Conservation (phyloP, 1,140 invertebrate species). For the Neotoxoptera formosana region DNA sequence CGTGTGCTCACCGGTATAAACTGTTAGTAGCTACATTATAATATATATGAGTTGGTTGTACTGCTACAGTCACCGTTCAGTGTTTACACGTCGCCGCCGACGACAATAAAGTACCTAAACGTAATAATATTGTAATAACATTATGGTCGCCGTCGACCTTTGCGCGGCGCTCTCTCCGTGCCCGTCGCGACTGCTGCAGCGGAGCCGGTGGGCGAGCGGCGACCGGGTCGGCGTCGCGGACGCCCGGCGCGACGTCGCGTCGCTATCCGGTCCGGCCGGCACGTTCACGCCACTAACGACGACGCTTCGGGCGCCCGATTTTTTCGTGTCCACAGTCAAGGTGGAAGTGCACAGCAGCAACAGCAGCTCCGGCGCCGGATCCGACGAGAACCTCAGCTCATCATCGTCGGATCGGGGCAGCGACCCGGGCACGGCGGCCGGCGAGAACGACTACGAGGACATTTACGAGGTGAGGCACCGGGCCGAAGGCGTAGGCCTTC, state of each 20-base stretch:
- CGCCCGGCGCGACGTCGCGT: neutral
- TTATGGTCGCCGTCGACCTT: slow-evolving; percentile 1
- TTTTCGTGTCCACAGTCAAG: slow-evolving; percentile 66
- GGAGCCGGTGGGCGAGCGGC: neutral
- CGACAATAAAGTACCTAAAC: neutral
- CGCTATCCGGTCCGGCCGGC: slow-evolving; percentile 20
- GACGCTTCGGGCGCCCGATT: neutral
- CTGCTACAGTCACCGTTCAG: neutral
- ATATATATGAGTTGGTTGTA: neutral
- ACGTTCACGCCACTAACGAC: slow-evolving; percentile 1
- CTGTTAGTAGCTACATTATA: neutral
- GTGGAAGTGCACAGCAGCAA: slow-evolving; percentile 73
- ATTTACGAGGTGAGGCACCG: slow-evolving; percentile 69
- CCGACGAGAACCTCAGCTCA: slow-evolving; percentile 68
- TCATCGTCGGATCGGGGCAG: slow-evolving; percentile 61
- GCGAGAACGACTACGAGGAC: slow-evolving; percentile 77
- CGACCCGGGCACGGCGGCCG: slow-evolving; percentile 61
- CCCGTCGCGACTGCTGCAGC: neutral
- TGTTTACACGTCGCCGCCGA: neutral
- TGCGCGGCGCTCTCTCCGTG: neutral
- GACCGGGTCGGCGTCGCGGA: neutral
- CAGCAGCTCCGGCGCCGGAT: slow-evolving; percentile 65
- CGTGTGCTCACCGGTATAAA: no score
- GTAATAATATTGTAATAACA: neutral
- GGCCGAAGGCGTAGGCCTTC: neutral